Evolutionary conservation across 2,888 invertebrate species (phyloP), one percentile per base, ranked within the genome.

Genomic region (Leptinotarsa tumamoca): DNA sequence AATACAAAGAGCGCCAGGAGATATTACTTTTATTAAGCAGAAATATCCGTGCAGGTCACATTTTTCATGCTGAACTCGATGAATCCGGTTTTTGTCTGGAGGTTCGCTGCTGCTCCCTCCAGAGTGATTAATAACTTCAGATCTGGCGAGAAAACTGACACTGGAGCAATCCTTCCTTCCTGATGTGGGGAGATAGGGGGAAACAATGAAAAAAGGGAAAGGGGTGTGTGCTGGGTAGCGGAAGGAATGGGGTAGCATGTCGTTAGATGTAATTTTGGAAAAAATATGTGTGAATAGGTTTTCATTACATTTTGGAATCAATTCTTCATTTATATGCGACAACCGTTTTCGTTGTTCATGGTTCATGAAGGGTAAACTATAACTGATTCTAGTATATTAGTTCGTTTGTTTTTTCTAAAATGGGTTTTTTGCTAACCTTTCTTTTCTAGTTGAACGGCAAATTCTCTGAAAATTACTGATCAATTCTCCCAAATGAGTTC

Each of bases 121-220:
- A 70, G 70, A 70, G 43, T 43, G 70, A 70, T 70, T 70, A 70
- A 70, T 70, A 56, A 58, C 70, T 49, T 15, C 58, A 23, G 58
- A 58, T 58, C 58, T 70, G 70, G 70, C 58, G 58, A 58, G 70
- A 70, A 56, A 70, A 70, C 61, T 70, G 70, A 58, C 70, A 58
- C 69, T 54, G 56, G 43, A 56, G 69, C 23, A 54, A 54, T 56
- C 70, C 61, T 58, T 70, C 50, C 58, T 54, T 49, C 43, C 63
- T 63, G 27, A 63, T 63, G 63, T 63, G 5, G 10, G 27, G 43
- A 63, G 63, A 63, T 63, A 33, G 43, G 13, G 23, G 63, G 17
- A 33, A 63, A 63, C 63, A 63, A 63, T 63, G 63, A 63, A 63
- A 63, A 63, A 43, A 10, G 18, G 33, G 43, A 63, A 63, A 13